Evolutionary conservation across 2,797 vertebrate genomes (phyloP).

Genomic region (Hippopotamyrus pictus): DNA sequence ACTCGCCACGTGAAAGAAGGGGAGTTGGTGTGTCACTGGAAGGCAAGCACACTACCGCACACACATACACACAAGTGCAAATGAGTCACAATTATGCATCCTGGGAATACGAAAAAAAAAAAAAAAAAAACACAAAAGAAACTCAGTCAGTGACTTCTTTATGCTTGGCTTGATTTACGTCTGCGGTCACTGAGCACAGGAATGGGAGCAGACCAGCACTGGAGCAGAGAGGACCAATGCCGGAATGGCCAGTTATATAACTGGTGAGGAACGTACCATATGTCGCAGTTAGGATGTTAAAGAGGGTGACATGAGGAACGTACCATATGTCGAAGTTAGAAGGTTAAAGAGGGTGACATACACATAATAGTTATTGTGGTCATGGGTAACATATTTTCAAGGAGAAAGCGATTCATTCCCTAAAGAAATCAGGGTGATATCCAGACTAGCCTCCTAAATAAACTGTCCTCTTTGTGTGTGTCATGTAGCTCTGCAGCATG

Average conservation of each 20-base stretch:
- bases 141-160: slow-evolving; percentile 44
- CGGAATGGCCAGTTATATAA: slow-evolving; percentile 58
- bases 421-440: slow-evolving; percentile 24
- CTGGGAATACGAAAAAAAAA: neutral
- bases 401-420: slow-evolving; percentile 19
- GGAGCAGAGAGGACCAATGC: slow-evolving; percentile 53
- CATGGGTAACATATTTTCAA: slow-evolving; percentile 54
- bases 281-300: slow-evolving; percentile 61
- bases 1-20: neutral
- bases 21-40: neutral
- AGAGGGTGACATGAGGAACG: slow-evolving; percentile 59
- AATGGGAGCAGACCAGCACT: slow-evolving; percentile 40
- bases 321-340: slow-evolving; percentile 60
- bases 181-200: slow-evolving; percentile 43
- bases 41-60: slow-evolving; percentile 2
- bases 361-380: slow-evolving; percentile 55
- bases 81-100: neutral
- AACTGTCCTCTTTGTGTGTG: neutral
- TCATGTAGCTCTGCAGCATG: neutral
- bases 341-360: slow-evolving; percentile 58
- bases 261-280: slow-evolving; percentile 59
- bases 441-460: neutral
- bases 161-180: slow-evolving; percentile 39
- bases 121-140: slow-evolving; percentile 16
- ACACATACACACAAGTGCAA: slow-evolving; percentile 9